Evolutionary conservation across 35 echinoderm and acorn worm species (phyloP).

Genomic region (Nesometra sesokonis): DNA sequence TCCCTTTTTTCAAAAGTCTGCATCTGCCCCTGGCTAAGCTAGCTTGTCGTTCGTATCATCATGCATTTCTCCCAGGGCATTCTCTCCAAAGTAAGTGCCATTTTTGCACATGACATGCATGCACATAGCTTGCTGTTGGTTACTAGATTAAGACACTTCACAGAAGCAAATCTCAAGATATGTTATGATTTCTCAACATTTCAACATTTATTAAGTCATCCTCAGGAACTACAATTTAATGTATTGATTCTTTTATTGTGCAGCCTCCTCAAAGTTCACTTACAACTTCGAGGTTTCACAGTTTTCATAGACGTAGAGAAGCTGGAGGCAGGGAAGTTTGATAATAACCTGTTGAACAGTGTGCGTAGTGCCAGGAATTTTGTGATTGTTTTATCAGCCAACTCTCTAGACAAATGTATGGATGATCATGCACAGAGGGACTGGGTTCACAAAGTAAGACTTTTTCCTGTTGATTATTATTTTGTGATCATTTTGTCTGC

Average conservation of each 20-base stretch:
- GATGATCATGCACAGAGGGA: slow-evolving; percentile 81
- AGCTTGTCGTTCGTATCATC: no score
- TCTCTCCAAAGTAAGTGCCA: no score
- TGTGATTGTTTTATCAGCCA: slow-evolving; percentile 71
- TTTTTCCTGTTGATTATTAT: no score
- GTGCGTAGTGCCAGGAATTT: slow-evolving; percentile 83
- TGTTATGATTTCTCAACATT: no score
- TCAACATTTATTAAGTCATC: no score
- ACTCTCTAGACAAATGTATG: slow-evolving; percentile 72
- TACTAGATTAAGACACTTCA: no score
- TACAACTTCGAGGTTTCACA: slow-evolving; percentile 82
- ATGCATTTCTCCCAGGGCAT: no score
- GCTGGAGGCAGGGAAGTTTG: slow-evolving; percentile 97
- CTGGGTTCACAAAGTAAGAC: slow-evolving; percentile 70
- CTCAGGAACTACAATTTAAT: neutral
- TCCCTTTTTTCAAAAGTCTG: no score
- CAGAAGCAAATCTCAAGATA: no score
- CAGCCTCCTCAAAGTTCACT: slow-evolving; percentile 96
- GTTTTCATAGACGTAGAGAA: slow-evolving; percentile 99
- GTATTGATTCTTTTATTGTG: neutral
- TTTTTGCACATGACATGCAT: no score
- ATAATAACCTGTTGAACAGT: slow-evolving; percentile 96
- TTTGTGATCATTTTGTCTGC: slow-evolving; percentile 22
- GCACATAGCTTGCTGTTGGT: no score
- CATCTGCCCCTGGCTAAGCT: no score